Percentiles rank a stretch among this genome's conserved stretches.
phyloP scores from a whole-genome alignment of 2,113 vertebrate species.

The Labeo catla region DNA sequence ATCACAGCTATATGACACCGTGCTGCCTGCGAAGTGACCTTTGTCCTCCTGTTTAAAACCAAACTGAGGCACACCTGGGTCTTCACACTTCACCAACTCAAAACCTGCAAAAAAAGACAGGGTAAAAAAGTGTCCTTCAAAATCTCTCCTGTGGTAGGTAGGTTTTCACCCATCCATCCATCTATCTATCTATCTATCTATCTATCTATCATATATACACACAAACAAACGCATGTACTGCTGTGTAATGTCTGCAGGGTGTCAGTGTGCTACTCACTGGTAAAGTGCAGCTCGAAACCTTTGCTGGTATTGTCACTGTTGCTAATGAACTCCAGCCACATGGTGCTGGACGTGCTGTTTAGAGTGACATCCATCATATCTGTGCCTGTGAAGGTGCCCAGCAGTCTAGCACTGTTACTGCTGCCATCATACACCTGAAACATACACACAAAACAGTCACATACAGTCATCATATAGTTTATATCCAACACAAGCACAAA shows the following conservation, averaged over 20 bases:
- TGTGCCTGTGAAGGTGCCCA: slow-evolving; percentile 85
- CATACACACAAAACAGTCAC: slow-evolving; percentile 33
- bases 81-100: slow-evolving; percentile 94
- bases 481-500: not conserved
- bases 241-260: not conserved
- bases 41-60: slow-evolving; percentile 93
- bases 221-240: not conserved
- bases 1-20: slow-evolving; percentile 90
- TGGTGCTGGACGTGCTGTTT: slow-evolving; percentile 95
- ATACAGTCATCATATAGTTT: not conserved
- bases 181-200: not conserved
- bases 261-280: slow-evolving; percentile 81
- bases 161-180: not conserved
- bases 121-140: not conserved
- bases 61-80: slow-evolving; percentile 91
- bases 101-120: slow-evolving; percentile 79
- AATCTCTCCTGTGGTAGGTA: not conserved
- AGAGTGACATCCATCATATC: slow-evolving; percentile 87
- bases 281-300: slow-evolving; percentile 95
- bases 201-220: not conserved
- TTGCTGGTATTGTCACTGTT: slow-evolving; percentile 90
- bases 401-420: slow-evolving; percentile 87
- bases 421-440: slow-evolving; percentile 92
- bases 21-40: slow-evolving; percentile 96
- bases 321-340: slow-evolving; percentile 96